Evolutionary conservation across 2,113 vertebrate genomes (phyloP).

Genomic region (Furnarius figulus): DNA sequence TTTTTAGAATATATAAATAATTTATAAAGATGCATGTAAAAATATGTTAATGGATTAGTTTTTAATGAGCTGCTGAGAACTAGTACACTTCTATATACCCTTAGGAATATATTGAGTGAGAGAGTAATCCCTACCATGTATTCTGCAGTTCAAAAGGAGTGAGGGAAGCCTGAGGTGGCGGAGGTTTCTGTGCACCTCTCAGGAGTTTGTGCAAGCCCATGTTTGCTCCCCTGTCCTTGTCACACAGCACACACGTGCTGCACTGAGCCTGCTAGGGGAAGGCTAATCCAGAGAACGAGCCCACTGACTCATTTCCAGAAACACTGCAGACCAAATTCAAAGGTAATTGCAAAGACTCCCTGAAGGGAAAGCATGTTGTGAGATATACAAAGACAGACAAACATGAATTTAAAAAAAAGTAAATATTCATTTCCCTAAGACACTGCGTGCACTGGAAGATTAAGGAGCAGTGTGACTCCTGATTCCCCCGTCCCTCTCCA

Average conservation of each 20-base stretch:
- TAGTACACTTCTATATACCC: background rate
- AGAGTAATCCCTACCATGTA: background rate
- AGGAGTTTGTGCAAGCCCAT: background rate
- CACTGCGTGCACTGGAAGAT: background rate
- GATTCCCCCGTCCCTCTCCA: background rate
- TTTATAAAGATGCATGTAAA: background rate
- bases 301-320: background rate
- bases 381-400: background rate
- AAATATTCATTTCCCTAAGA: background rate
- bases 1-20: background rate
- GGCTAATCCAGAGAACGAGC: background rate
- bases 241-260: background rate
- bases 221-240: background rate
- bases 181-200: background rate
- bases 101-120: background rate
- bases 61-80: background rate
- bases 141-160: background rate
- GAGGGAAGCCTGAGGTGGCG: background rate
- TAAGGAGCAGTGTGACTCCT: background rate
- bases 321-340: background rate
- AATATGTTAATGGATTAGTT: background rate
- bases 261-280: background rate
- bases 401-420: background rate
- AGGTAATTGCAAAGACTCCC: background rate
- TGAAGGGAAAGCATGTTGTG: background rate